phyloP scores from a whole-genome alignment of 37 sponge, comb jelly and placozoan species.

The Chondrosia reniformis region DNA sequence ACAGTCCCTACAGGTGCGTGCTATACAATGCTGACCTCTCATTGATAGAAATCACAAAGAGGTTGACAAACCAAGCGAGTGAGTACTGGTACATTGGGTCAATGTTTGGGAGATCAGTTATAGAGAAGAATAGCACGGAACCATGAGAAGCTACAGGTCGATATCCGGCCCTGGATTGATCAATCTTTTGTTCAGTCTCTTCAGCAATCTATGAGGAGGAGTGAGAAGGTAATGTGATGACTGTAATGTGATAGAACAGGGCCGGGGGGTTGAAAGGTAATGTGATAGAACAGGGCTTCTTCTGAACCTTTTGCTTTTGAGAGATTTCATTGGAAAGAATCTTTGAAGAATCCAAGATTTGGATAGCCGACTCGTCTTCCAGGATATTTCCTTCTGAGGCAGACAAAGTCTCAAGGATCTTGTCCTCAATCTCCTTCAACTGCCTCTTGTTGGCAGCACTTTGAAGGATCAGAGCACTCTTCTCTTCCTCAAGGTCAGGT shows the following conservation, averaged over 20 bases:
- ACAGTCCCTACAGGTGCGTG: neutral
- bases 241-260: neutral
- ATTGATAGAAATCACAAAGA: slow-evolving; percentile 87
- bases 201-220: slow-evolving; percentile 68
- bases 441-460: slow-evolving; percentile 97
- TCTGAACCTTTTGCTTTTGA: slow-evolving; percentile 78
- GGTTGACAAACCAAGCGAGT: slow-evolving; percentile 96
- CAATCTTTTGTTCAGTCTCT: slow-evolving; percentile 96
- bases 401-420: slow-evolving; percentile 97
- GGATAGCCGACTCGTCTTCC: slow-evolving; percentile 97
- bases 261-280: neutral
- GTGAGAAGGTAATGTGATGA: neutral
- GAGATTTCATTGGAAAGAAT: slow-evolving; percentile 85
- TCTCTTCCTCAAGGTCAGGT: slow-evolving; percentile 98
- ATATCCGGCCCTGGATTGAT: slow-evolving; percentile 98
- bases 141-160: slow-evolving; percentile 91
- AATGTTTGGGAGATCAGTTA: slow-evolving; percentile 97
- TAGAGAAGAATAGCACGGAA: slow-evolving; percentile 98
- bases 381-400: slow-evolving; percentile 97
- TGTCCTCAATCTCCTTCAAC: slow-evolving; percentile 98
- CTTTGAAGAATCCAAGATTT: slow-evolving; percentile 94
- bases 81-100: slow-evolving; percentile 99
- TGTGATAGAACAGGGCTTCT: too few species aligned
- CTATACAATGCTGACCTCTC: slow-evolving; percentile 67
- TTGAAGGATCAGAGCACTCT: slow-evolving; percentile 93